Evolutionary conservation across 2,797 vertebrate genomes (phyloP).

Genomic region (Decapterus maruadsi): DNA sequence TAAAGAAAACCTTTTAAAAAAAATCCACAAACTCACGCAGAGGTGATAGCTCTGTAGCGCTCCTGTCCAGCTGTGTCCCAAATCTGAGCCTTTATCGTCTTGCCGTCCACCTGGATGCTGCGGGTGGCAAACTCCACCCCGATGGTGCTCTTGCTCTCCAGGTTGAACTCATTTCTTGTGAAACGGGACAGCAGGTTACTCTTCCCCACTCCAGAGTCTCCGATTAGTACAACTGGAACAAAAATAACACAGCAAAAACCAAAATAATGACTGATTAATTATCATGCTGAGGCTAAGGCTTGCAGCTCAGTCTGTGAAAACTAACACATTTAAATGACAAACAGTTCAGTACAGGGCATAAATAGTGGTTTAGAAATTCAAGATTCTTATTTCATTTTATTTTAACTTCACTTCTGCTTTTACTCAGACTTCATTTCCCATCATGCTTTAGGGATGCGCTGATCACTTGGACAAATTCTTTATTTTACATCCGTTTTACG

Average conservation of each 20-base stretch:
- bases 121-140: constrained; percentile 97
- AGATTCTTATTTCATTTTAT: neutral
- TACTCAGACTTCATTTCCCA: neutral
- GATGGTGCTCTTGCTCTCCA: constrained; percentile 99
- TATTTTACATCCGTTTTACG: neutral
- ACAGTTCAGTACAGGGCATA: too few species aligned
- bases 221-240: constrained; percentile 92
- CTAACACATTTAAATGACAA: too few species aligned
- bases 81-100: constrained; percentile 98
- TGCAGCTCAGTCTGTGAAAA: too few species aligned
- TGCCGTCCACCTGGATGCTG: constrained; percentile 97
- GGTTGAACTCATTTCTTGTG: constrained; percentile 97
- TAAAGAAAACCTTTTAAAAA: constrained; percentile 19
- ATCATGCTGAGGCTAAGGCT: too few species aligned
- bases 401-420: neutral
- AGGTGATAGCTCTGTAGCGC: constrained; percentile 97
- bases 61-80: constrained; percentile 98
- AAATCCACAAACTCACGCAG: constrained; percentile 94
- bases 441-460: neutral
- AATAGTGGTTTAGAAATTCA: neutral
- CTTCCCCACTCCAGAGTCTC: constrained; percentile 97
- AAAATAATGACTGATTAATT: neutral
- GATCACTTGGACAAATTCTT: neutral
- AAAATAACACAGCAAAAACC: neutral
- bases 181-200: constrained; percentile 97